These are phyloP conservation scores for Colletes gigas DNA, from an alignment of 1,140 invertebrate species.

Conservation along the genomic window DNA sequence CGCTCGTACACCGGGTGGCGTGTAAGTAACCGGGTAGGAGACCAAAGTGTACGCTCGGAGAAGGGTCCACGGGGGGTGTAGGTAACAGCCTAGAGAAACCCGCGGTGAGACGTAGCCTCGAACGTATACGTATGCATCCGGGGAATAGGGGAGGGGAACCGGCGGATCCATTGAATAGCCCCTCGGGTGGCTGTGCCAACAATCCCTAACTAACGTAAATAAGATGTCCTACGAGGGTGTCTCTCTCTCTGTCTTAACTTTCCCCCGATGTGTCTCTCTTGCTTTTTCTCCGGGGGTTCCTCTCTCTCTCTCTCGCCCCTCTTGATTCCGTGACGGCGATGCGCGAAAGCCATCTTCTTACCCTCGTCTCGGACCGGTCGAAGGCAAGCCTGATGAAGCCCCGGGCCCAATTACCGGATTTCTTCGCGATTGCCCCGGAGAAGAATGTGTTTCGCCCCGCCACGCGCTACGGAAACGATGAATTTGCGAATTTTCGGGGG, in stretches of 20 bases:
- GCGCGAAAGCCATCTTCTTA: slow-evolving; percentile 9
- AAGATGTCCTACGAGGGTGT: slow-evolving; percentile 74
- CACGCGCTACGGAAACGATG: slow-evolving; percentile 31
- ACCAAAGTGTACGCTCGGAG: not conserved
- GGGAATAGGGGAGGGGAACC: slow-evolving; percentile 25
- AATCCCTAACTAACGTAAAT: slow-evolving; percentile 81
- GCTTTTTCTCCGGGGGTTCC: not conserved
- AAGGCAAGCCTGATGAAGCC: slow-evolving; percentile 62
- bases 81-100: slow-evolving; percentile 36
- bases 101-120: slow-evolving; percentile 42
- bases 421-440: slow-evolving; percentile 42
- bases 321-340: slow-evolving; percentile 29
- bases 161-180: slow-evolving; percentile 69
- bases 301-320: slow-evolving; percentile 8
- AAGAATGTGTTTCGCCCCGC: not conserved
- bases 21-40: slow-evolving; percentile 34
- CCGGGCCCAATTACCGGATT: slow-evolving; percentile 64
- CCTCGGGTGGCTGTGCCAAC: slow-evolving; percentile 77
- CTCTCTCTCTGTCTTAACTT: not conserved
- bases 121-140: slow-evolving; percentile 43
- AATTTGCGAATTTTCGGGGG: slow-evolving; percentile 52
- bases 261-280: not conserved
- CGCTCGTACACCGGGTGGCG: slow-evolving; percentile 21
- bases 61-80: slow-evolving; percentile 2
- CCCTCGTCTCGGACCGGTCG: slow-evolving; percentile 33